These are phyloP conservation scores for Dolichopus griseipennis DNA, from an alignment of 2,888 invertebrate species.

Conservation along the genomic window DNA sequence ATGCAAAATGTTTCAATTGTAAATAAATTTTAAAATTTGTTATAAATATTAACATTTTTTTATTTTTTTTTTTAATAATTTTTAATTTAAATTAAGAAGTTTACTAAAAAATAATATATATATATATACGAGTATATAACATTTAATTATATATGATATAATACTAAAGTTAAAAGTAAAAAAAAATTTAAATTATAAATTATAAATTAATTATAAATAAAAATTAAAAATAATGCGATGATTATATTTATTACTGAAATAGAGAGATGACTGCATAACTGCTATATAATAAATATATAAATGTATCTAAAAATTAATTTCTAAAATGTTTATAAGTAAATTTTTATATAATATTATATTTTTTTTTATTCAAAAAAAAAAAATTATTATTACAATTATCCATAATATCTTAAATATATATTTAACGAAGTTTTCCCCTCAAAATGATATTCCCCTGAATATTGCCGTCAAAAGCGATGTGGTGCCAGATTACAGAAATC, in stretches of 20 bases:
- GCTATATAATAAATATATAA: neutral
- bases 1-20: too few relatives aligned
- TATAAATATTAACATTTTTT: too few relatives aligned
- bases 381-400: neutral
- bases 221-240: neutral
- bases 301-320: neutral
- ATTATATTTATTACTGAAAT: neutral
- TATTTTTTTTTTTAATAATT: too few relatives aligned
- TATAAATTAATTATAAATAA: neutral
- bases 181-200: neutral
- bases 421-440: too few relatives aligned
- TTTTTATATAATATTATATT: neutral
- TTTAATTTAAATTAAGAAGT: too few relatives aligned
- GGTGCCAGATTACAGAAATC: neutral
- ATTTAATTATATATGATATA: too few relatives aligned
- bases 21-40: too few relatives aligned
- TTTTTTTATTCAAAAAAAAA: neutral
- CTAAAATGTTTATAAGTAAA: neutral
- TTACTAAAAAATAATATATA: too few relatives aligned
- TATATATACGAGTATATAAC: too few relatives aligned
- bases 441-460: neutral
- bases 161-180: too few relatives aligned
- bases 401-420: too few relatives aligned
- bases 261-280: conserved; percentile 1
- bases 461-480: neutral